Base-by-base conservation (phyloP, 2,113 vertebrate species). In the Bucco capensis region DNA sequence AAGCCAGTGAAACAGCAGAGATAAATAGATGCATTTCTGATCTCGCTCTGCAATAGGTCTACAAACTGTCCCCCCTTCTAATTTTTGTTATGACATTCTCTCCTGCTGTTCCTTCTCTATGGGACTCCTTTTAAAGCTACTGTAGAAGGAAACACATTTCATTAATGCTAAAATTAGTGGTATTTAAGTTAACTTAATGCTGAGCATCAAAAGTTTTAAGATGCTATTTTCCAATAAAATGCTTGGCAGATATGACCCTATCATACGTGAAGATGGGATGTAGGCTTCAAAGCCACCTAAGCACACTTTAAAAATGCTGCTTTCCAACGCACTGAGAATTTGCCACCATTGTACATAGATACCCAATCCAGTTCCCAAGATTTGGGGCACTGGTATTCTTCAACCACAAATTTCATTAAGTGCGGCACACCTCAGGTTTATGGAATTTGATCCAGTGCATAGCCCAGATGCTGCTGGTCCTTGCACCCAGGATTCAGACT, bases 21-120 rank as follows among this genome's bases (percentile, higher is more conserved):
- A 81, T 72, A 93, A 93, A 81, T 31, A 75, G 90, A 75, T 86
- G 54, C 18, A 62, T 76, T 90, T 95, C 88, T 87, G 80, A 79
- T 84, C 70, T 96, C 70, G 87, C n/a, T 25, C 74, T 92, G 70
- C 16, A 78, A 49, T 76, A 46, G 37, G 21, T 78, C 38, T 35
- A 65, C 70, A 84, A 82, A 88, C 50, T 89, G 72, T 44, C n/a
- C 15, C 28, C 30, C 14, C 31, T 82, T 82, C 54, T 82, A 73
- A 73, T 73, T 82, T 92, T 89, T 86, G 38, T 86, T 90, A 30
- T 16, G 11, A 84, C 62, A 87, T 91, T 89, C 90, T 94, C 74
- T 80, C 56, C 50, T 2, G 0, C 56, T 82, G 56, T 89, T 95
- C 14, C 35, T 82, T 91, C 85, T 83, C 31, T 1, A 30, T 42